phyloP scores from a whole-genome alignment of 2,113 vertebrate genomes.

The Xiphophorus hellerii region DNA sequence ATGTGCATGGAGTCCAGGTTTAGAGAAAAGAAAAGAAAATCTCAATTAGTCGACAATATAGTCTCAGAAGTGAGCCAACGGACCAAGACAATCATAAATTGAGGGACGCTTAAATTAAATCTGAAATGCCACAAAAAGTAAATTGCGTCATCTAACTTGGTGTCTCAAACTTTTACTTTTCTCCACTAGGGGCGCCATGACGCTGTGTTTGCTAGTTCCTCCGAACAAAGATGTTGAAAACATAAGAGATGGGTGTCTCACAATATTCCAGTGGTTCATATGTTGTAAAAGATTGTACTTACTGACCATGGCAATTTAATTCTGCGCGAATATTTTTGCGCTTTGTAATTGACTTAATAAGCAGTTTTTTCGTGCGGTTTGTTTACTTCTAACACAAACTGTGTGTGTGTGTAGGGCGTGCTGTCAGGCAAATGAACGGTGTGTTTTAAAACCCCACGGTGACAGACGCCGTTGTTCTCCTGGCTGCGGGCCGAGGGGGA shows the following conservation, averaged over 20 bases:
- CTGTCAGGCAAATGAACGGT: rapidly evolving
- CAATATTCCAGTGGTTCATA: neutral
- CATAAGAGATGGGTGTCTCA: constrained; percentile 15
- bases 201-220: constrained; percentile 7
- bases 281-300: neutral
- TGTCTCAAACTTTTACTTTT: rapidly evolving
- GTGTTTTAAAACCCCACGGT: neutral
- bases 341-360: constrained; percentile 11
- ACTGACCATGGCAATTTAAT: neutral
- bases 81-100: no score
- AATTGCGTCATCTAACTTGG: neutral
- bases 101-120: neutral
- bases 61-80: no score
- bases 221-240: constrained; percentile 47
- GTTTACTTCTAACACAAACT: neutral
- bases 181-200: constrained; percentile 33
- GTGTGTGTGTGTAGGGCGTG: neutral
- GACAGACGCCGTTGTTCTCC: neutral
- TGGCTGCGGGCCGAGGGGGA: neutral
- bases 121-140: neutral
- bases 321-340: neutral
- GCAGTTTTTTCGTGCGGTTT: neutral
- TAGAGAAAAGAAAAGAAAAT: no score
- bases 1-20: no score
- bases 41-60: no score